Evolutionary conservation across 2,797 vertebrate genomes (phyloP).

Genomic region (Karalla daura): DNA sequence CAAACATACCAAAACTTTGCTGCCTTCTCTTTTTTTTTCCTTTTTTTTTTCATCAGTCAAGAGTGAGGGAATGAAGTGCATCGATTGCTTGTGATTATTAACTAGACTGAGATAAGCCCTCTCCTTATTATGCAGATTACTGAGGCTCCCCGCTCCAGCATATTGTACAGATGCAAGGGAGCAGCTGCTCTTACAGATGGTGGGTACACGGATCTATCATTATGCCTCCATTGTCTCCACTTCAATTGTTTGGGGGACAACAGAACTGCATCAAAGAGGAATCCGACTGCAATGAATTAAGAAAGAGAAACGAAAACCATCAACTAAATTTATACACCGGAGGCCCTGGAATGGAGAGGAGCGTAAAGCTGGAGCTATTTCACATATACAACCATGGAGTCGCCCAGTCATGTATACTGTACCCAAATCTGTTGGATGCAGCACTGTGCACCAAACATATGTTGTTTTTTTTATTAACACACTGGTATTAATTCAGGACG

Average conservation of each 20-base stretch:
- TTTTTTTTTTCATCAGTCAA: slow-evolving; percentile 78
- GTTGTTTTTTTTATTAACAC: slow-evolving; percentile 75
- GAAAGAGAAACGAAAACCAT: slow-evolving; percentile 86
- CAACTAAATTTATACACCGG: slow-evolving; percentile 89
- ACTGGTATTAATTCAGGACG: slow-evolving; percentile 62
- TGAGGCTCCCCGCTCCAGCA: slow-evolving; percentile 97
- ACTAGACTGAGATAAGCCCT: slow-evolving; percentile 99
- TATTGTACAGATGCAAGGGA: slow-evolving; percentile 99
- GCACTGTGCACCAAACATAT: slow-evolving; percentile 87
- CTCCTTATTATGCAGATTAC: slow-evolving; percentile 99
- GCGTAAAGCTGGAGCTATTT: slow-evolving; percentile 82
- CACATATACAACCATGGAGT: slow-evolving; percentile 79
- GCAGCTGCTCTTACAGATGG: slow-evolving; percentile 99
- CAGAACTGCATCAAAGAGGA: slow-evolving; percentile 90
- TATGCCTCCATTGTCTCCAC: slow-evolving; percentile 99
- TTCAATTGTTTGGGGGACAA: slow-evolving; percentile 93
- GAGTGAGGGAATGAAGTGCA: slow-evolving; percentile 98
- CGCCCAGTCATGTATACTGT: slow-evolving; percentile 86
- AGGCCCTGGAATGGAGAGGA: slow-evolving; percentile 83
- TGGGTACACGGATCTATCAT: slow-evolving; percentile 99
- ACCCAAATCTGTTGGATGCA: slow-evolving; percentile 85
- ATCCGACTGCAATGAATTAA: slow-evolving; percentile 92
- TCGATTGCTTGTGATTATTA: slow-evolving; percentile 99
- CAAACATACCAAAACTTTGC: slow-evolving; percentile 88
- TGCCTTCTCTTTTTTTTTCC: too few relatives aligned